Base-by-base conservation (phyloP, 2,113 vertebrate species). In the Chitala chitala region DNA sequence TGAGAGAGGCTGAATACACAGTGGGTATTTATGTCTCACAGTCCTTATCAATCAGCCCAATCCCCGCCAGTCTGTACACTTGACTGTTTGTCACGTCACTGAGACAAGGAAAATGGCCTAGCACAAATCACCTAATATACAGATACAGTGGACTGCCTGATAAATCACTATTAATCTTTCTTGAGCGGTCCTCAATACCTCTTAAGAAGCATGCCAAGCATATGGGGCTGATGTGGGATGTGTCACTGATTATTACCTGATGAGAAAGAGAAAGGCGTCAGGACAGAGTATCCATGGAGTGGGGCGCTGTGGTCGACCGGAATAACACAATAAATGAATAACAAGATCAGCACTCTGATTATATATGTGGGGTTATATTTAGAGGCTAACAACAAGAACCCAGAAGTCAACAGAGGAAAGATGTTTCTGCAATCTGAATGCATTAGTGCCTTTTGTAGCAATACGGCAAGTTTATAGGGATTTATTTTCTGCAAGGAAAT, bases 241-340 rank as follows among this genome's bases (percentile, higher is more conserved):
- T 65, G 38, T 44, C 64, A 66, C 44, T 3, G 63, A 66, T 66
- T 66, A 66, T 20, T 66, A n/a, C 40, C 63, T 44, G 12, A 66
- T n/a, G n/a, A 17, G 31, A 31, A 33, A 36, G 13, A 61, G 13
- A 36, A 61, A 20, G 13, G 26, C 36, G 58, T 5, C 8, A 31
- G 58, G 58, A n/a, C n/a, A n/a, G n/a, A n/a, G n/a, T n/a, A n/a
- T n/a, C n/a, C n/a, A n/a, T n/a, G 58, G 58, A 7, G 29, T 12
- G 56, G 55, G 29, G 26, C 12, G 44, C 5, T 46, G 5, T 12
- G 4, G 44, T 22, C n/a, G 5, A 5, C 20, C 53, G 0, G 3
- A 15, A 55, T 56, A n/a, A n/a, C n/a, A n/a, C n/a, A n/a, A n/a
- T n/a, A n/a, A n/a, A n/a, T n/a, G n/a, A n/a, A n/a, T n/a, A n/a